Base-by-base conservation (phyloP, 2,888 invertebrate species). In the Gortyna flavago region DNA sequence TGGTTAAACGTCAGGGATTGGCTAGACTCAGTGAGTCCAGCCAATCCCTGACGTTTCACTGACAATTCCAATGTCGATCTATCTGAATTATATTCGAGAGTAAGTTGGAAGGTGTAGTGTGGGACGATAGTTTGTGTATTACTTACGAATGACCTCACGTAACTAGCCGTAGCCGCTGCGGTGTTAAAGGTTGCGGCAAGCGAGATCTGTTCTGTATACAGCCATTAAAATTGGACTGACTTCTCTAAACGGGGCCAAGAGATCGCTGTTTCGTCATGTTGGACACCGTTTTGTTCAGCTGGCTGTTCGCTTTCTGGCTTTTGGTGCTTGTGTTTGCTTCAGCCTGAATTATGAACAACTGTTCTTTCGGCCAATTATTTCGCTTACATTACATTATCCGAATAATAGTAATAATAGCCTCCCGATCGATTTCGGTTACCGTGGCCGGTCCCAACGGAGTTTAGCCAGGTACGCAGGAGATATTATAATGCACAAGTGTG, bases 141-240 rank as follows among this genome's bases (percentile, higher is more conserved):
- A 79, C 76, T 87, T 78, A 78, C 74, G 84, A 88, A 79, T 86
- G 89, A 77, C 75, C 85, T 87, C 89, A 87, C 85, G 83, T 83
- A 82, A 85, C 81, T 79, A 80, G 66, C 74, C 74, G 71, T 79
- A 80, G 66, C 74, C 74, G 71, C 67, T 75, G 80, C 75, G 68
- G 80, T 79, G 85, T 85, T 86, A 84, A 81, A 85, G 87, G 80
- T 81, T 84, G 80, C 77, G 72, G 72, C 73, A 54, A 77, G 69
- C 78, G 77, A 79, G 80, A 88, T 85, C 84, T 80, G 77, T 77
- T 87, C 74, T 77, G 86, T 89, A 89, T 83, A 85, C 86, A 86
- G 74, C 87, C 85, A 86, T 92, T 87, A 88, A 90, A 90, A 87
- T 84, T 85, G 85, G 79, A 85, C 87, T 89, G 86, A 88, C 85